Evolutionary conservation across 2,113 vertebrate species (phyloP).

Genomic region (Globicephala melas): DNA sequence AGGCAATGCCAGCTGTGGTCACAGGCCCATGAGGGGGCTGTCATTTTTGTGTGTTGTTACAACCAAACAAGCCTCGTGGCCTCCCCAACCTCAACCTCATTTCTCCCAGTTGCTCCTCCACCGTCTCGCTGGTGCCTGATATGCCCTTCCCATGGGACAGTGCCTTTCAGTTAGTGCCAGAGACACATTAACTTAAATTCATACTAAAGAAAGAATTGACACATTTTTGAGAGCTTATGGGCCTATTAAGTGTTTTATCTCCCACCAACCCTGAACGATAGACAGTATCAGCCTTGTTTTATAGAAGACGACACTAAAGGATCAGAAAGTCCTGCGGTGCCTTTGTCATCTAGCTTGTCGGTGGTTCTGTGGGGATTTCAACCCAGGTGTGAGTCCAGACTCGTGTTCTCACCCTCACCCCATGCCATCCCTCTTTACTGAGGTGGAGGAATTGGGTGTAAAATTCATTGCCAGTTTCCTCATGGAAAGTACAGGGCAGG

Average conservation of each 20-base stretch:
- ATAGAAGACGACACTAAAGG: neutral
- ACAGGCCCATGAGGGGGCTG: neutral
- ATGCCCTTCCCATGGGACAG: neutral
- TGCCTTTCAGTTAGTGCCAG: neutral
- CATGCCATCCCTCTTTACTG: neutral
- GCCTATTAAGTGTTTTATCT: neutral
- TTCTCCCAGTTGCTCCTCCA: neutral
- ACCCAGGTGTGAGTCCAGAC: neutral
- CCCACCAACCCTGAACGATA: neutral
- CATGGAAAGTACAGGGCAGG: neutral
- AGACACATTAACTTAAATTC: neutral
- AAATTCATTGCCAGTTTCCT: neutral
- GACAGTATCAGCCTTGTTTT: neutral
- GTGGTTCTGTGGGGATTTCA: neutral
- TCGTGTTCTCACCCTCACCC: neutral
- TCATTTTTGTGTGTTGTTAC: neutral
- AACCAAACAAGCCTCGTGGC: neutral
- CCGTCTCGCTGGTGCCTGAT: neutral
- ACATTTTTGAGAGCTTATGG: neutral
- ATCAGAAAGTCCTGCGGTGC: neutral
- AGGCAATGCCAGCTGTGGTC: neutral
- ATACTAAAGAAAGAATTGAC: neutral
- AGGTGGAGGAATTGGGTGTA: neutral
- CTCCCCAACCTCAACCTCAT: neutral
- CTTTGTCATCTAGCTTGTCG: neutral